Base-by-base conservation (phyloP, 2,888 invertebrate genomes). In the Rhagonycha fulva region DNA sequence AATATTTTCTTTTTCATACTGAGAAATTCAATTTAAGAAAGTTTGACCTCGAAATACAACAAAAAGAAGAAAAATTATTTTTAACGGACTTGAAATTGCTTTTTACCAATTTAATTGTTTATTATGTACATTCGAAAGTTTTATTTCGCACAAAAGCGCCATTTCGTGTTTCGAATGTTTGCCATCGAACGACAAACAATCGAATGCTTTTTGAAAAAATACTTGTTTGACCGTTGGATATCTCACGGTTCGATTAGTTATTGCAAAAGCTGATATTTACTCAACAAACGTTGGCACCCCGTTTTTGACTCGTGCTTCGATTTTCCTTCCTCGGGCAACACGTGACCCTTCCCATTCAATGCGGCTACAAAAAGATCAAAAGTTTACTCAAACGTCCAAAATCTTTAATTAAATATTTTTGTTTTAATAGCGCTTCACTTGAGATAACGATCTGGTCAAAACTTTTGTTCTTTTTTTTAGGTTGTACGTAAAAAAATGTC, bases 401-500 rank as follows among this genome's bases (percentile, higher is more conserved):
- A 66, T 47, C 75, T 68, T 68, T 70, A 26, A 23, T 26, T 61
- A 74, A 74, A 74, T 61, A 72, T 72, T 72, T 63, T 47, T 47
- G 47, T 47, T 47, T 47, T 47, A 47, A 47, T 47, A 47, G 47
- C 47, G 47, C 9, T 7, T 32, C 47, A n/a, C 47, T 47, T 47
- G 47, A 47, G 47, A 47, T 47, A 47, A n/a, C 47, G n/a, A 47
- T 47, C 11, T 47, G 47, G 47, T 47, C 47, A 47, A 47, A 47
- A 47, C 47, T 47, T 47, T 47, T 47, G n/a, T 28, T 14, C 68
- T 26, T 67, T 79, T 70, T 86, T 87, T 9, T 89, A 94, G 94
- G 86, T 89, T 94, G 81, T 94, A 91, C 86, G 91, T 92, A 74
- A 92, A 93, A 81, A 94, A 94, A 88, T 95, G 95, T 86, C 91